Conservation (phyloP, 2,888 invertebrate species). For the Leucania comma region DNA sequence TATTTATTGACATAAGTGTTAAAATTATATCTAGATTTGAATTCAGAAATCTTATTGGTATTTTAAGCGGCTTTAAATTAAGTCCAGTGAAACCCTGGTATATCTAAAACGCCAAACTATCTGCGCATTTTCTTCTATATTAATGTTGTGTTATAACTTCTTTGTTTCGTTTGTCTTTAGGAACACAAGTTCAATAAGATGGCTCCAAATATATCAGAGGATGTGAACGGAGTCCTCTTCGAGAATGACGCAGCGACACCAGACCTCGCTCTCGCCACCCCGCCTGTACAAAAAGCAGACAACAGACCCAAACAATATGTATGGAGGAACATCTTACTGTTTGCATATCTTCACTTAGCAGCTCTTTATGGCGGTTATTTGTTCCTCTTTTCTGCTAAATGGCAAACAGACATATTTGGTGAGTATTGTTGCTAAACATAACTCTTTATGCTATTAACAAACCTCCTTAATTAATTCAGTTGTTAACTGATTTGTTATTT, state of each 20-base stretch:
- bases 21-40: not conserved
- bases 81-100: not conserved
- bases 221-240: constrained; percentile 86
- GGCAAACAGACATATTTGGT: constrained; percentile 94
- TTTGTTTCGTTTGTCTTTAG: constrained; percentile 37
- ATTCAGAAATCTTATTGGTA: not conserved
- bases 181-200: constrained; percentile 70
- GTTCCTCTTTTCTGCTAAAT: constrained; percentile 93
- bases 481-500: not conserved
- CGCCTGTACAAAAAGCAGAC: constrained; percentile 89
- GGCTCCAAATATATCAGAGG: constrained; percentile 84
- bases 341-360: constrained; percentile 94
- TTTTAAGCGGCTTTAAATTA: no score
- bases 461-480: not conserved
- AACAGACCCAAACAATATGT: constrained; percentile 92
- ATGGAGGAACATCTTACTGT: constrained; percentile 96
- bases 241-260: constrained; percentile 87
- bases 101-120: not conserved
- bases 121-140: not conserved
- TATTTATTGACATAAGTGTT: not conserved
- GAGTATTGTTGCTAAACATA: constrained; percentile 75
- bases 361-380: constrained; percentile 95
- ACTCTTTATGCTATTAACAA: constrained; percentile 3
- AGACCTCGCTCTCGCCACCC: constrained; percentile 81
- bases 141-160: not conserved